phyloP scores from a whole-genome alignment of 2,888 invertebrate species.

The Scrobipalpa atriplicella region DNA sequence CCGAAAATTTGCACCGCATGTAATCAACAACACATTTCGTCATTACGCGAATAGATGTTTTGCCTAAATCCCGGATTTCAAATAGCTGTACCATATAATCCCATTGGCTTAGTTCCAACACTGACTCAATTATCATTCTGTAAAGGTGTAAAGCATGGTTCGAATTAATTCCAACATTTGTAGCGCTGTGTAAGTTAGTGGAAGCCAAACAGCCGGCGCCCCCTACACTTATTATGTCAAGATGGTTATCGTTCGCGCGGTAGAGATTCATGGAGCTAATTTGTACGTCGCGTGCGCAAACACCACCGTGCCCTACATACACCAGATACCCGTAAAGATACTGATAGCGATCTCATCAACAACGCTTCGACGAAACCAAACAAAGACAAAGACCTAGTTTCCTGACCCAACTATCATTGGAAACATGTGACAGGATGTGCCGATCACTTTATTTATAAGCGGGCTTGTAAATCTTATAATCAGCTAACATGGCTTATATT shows the following conservation, averaged over 20 bases:
- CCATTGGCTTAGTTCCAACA: conserved; percentile 17
- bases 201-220: conserved; percentile 20
- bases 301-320: conserved; percentile 51
- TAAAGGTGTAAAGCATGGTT: conserved; percentile 24
- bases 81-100: neutral
- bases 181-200: conserved; percentile 21
- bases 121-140: conserved; percentile 20
- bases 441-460: conserved; percentile 22
- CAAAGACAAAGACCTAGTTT: conserved; percentile 47
- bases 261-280: conserved; percentile 34
- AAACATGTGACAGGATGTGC: conserved; percentile 38
- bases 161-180: conserved; percentile 25
- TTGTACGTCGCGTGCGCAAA: conserved; percentile 54
- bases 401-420: conserved; percentile 45
- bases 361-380: conserved; percentile 48
- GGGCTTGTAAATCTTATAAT: neutral
- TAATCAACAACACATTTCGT: conserved; percentile 4
- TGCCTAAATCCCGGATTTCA: neutral
- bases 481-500: neutral
- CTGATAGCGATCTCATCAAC: conserved; percentile 48
- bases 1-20: neutral
- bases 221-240: conserved; percentile 30
- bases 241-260: conserved; percentile 35
- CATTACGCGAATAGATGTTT: conserved; percentile 5
- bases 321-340: conserved; percentile 47